A percentile compares a stretch with the other conserved stretches of the same genome.
Evolutionary conservation across 1,140 invertebrate species (phyloP).

Genomic region (Dendroctonus ponderosae): DNA sequence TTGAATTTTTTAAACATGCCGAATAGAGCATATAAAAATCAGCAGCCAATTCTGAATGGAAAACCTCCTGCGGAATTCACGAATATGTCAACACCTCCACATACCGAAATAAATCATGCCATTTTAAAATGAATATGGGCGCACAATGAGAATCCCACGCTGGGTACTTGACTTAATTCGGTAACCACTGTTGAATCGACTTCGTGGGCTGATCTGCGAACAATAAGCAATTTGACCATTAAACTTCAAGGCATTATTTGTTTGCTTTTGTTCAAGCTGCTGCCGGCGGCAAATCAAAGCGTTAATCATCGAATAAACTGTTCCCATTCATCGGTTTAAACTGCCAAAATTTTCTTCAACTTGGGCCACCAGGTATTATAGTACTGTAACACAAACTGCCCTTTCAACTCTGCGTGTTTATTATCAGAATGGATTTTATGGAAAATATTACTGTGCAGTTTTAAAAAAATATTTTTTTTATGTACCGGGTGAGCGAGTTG

Average conservation of each 20-base stretch:
- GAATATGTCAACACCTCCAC: background rate
- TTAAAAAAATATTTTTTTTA: no score
- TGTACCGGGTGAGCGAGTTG: no score
- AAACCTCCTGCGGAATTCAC: background rate
- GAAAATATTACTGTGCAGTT: no score
- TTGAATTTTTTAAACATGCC: background rate
- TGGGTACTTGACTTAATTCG: constrained; percentile 6
- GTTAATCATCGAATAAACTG: background rate
- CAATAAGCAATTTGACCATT: constrained; percentile 17
- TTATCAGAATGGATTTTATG: no score
- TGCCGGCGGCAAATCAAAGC: no score
- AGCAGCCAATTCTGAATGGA: background rate
- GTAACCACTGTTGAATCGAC: constrained; percentile 9
- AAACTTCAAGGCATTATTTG: constrained; percentile 7
- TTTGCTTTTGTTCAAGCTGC: background rate
- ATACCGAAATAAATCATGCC: constrained; percentile 5
- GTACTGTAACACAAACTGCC: background rate
- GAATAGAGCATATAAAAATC: background rate
- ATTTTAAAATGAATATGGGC: constrained; percentile 7
- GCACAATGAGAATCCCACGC: constrained; percentile 1
- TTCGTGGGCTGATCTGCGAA: constrained; percentile 15
- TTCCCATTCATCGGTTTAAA: background rate
- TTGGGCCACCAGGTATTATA: background rate
- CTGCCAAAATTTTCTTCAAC: background rate
- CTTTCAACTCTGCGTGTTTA: no score